Percentiles rank a stretch among this genome's conserved stretches.
These are phyloP conservation scores for Trissolcus basalis DNA, from an alignment of 1,140 invertebrate genomes.

Conservation along the genomic window DNA sequence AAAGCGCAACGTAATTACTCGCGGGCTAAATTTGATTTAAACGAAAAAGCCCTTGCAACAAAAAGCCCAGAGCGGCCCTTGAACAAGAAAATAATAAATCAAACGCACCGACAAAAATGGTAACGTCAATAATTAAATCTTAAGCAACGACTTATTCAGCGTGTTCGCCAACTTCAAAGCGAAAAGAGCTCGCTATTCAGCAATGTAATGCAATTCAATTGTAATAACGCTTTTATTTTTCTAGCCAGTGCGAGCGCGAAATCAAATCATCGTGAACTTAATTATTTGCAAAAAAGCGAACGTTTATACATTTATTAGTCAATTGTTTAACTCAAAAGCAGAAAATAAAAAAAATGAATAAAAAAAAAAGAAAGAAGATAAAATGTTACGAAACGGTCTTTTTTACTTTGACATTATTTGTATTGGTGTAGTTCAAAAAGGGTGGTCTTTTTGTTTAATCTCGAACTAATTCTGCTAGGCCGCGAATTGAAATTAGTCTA, in stretches of 20 bases:
- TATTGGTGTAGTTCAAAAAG: neutral
- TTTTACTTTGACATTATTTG: too few species aligned
- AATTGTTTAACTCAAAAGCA: too few species aligned
- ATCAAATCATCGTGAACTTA: constrained; percentile 46
- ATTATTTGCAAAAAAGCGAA: constrained; percentile 44
- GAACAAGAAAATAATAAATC: constrained; percentile 16
- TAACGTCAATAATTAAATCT: constrained; percentile 55
- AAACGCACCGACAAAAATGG: constrained; percentile 31
- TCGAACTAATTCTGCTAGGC: too few species aligned
- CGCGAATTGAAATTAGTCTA: constrained; percentile 52
- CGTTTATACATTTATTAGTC: constrained; percentile 13
- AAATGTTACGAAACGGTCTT: too few species aligned
- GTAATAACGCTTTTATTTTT: constrained; percentile 50
- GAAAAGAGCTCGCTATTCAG: constrained; percentile 21
- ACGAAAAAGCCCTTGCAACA: constrained; percentile 21
- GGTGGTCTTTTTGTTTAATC: neutral
- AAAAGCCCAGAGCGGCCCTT: constrained; percentile 19
- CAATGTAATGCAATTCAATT: constrained; percentile 45
- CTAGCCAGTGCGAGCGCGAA: constrained; percentile 38
- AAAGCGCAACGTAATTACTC: constrained; percentile 28
- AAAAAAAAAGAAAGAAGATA: too few species aligned
- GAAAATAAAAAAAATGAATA: too few species aligned
- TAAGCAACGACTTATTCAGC: constrained; percentile 41
- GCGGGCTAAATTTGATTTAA: constrained; percentile 26
- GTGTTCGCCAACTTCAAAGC: constrained; percentile 39